Evolutionary conservation across 2,888 invertebrate genomes (phyloP), one percentile per base, ranked within the genome.

Genomic region (Ganaspis brasiliensis): DNA sequence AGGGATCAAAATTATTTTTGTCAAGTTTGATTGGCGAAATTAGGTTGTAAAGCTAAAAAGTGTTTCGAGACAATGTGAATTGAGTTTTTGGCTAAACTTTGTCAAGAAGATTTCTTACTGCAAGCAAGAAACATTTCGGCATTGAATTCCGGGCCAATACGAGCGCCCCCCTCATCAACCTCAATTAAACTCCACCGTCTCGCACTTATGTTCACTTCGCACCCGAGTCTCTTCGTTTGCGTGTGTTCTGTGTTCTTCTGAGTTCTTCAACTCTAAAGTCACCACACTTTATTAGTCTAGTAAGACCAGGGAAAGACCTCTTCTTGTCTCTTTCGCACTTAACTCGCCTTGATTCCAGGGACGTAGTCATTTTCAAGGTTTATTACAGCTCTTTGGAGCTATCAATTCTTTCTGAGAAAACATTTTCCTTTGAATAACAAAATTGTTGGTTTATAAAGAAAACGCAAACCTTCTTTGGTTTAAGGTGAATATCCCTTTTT

Each of bases 141-240:
- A 90, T 89, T 91, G 91, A 90, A 91, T 91, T 91, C 91, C 90
- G 89, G 89, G 89, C 91, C 91, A 91, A 91, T 91, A 89, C 91
- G 90, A 89, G 85, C 88, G 91, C 89, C 91, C 90, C 91, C 91
- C 90, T 91, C 91, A 91, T 91, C 91, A 91, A 91, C 91, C 90
- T 91, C 91, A 91, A 91, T 91, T 91, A 91, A 91, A 91, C 90
- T 90, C 86, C 86, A 88, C 88, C 87, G 89, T 89, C 89, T 89
- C 90, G 89, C 88, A 87, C 88, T 89, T 89, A 85, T 88, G 87
- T 88, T 88, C 87, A 87, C 89, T 90, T 90, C 90, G 89, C 90
- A 88, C 90, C 89, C 90, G 87, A 89, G 88, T 82, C 84, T 82
- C 81, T 78, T 74, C 74, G 76, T 56, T 59, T 67, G 55, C 80